phyloP scores from a whole-genome alignment of 2,888 invertebrate species.

The Nipponacmea schrenckii region DNA sequence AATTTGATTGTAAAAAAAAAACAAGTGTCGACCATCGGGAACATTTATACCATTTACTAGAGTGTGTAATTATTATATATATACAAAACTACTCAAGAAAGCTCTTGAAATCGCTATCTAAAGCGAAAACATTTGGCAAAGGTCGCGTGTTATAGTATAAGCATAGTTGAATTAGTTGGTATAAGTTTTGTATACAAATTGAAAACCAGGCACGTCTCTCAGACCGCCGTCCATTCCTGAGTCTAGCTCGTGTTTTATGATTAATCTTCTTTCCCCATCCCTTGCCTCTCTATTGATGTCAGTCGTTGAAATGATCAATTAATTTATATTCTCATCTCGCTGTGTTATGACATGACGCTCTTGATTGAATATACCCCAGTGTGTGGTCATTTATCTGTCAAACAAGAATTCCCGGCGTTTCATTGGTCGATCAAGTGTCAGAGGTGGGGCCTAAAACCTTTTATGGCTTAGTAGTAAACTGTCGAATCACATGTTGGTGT shows the following conservation, averaged over 20 bases:
- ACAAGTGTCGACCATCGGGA: conserved; percentile 4
- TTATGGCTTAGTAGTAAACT: conserved; percentile 30
- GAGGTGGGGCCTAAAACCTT: conserved; percentile 34
- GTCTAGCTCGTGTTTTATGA: not conserved
- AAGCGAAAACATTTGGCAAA: conserved; percentile 22
- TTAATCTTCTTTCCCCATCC: conserved; percentile 31
- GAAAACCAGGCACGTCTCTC: not conserved
- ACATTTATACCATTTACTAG: conserved; percentile 17
- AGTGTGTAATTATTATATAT: conserved; percentile 22
- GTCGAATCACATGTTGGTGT: not conserved
- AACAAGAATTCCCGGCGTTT: conserved; percentile 10
- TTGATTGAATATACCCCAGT: conserved; percentile 18
- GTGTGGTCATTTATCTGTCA: conserved; percentile 29
- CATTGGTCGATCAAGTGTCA: conserved; percentile 29
- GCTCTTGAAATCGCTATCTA: conserved; percentile 23
- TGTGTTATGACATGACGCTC: conserved; percentile 25
- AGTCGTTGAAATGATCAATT: conserved; percentile 40
- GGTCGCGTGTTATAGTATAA: conserved; percentile 14
- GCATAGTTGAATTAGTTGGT: conserved; percentile 6
- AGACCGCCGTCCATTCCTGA: conserved; percentile 7
- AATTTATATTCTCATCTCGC: conserved; percentile 44
- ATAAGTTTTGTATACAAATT: not conserved
- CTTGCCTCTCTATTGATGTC: conserved; percentile 40
- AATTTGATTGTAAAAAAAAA: not conserved
- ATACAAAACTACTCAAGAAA: conserved; percentile 22